Evolutionary conservation across 2,888 invertebrate species (phyloP), one percentile per base, ranked within the genome.

Genomic region (Chrysolina oricalcia): DNA sequence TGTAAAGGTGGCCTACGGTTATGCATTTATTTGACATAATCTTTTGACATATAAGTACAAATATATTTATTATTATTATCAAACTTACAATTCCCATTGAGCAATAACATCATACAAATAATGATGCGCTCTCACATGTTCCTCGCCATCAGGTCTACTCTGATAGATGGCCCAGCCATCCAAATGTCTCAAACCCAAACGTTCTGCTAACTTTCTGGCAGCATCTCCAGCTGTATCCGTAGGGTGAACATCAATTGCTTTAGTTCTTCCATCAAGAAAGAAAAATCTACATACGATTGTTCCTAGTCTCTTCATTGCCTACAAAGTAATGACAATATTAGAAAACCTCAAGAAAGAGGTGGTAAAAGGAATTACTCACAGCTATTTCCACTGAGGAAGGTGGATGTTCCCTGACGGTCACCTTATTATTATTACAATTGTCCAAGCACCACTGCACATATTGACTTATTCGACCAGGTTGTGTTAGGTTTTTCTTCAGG

Each of bases 91-190:
- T 90, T 98, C 98, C 98, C 98, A 98, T 15, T 95, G 95, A 0
- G 97, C 96, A 81, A 98, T 96, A 59, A 98, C 95, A 88, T 98
- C 98, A 83, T 98, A 97, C 0, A 98, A 89, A 87, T 97, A 98
- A 87, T 97, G 96, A 87, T 97, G 96, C 1, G 95, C 95, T 66
- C 96, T 92, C 23, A 98, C 96, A 85, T 97, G 97, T 84, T 97
- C 96, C 87, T 98, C 97, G 1, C 93, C 93, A 81, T 96, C 96
- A 0, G 94, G 94, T 6, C 96, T 91, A 84, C 96, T 95, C 89
- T 97, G 95, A 89, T 97, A 98, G 79, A 98, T 95, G 0, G 98
- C 97, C 98, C 98, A 98, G 70, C 98, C 98, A 80, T 97, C 96
- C 19, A 96, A 90, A 71, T 94, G 94, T 63, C 94, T 91, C 23